These are phyloP conservation scores for Coregonus suidteri DNA, from an alignment of 2,797 vertebrate genomes.

Conservation along the genomic window DNA sequence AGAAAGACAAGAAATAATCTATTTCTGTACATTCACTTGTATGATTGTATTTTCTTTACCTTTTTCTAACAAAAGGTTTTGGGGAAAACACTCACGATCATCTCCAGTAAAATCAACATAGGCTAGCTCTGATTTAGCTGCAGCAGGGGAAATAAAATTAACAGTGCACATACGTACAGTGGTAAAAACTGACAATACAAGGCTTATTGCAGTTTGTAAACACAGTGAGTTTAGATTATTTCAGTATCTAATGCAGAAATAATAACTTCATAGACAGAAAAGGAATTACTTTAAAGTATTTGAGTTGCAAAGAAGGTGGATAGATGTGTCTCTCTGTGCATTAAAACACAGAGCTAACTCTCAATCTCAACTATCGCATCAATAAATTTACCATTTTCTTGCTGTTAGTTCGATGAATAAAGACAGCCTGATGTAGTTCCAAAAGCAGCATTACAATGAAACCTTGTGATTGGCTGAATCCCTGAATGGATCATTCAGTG, in stretches of 20 bases:
- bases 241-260: slow-evolving; percentile 40
- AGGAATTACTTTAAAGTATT: slow-evolving; percentile 9
- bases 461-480: slow-evolving; percentile 54
- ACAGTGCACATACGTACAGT: slow-evolving; percentile 9
- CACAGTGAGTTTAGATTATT: slow-evolving; percentile 62
- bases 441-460: slow-evolving; percentile 50
- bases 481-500: slow-evolving; percentile 56
- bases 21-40: slow-evolving; percentile 44
- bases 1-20: not conserved
- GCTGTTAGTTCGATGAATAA: slow-evolving; percentile 36
- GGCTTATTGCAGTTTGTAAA: slow-evolving; percentile 37
- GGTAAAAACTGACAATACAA: slow-evolving; percentile 18
- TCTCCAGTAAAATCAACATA: not conserved
- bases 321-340: slow-evolving; percentile 5
- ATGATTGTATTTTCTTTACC: slow-evolving; percentile 29
- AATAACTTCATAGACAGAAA: not conserved
- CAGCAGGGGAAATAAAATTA: not conserved
- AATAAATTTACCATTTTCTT: slow-evolving; percentile 10
- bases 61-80: not conserved
- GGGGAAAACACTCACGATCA: slow-evolving; percentile 19
- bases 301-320: slow-evolving; percentile 10
- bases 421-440: slow-evolving; percentile 64
- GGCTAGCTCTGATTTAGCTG: not conserved
- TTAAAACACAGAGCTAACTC: slow-evolving; percentile 30
- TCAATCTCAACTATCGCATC: slow-evolving; percentile 21